Base-by-base conservation (phyloP, 1,140 invertebrate genomes). In the Heliconius hermathena region DNA sequence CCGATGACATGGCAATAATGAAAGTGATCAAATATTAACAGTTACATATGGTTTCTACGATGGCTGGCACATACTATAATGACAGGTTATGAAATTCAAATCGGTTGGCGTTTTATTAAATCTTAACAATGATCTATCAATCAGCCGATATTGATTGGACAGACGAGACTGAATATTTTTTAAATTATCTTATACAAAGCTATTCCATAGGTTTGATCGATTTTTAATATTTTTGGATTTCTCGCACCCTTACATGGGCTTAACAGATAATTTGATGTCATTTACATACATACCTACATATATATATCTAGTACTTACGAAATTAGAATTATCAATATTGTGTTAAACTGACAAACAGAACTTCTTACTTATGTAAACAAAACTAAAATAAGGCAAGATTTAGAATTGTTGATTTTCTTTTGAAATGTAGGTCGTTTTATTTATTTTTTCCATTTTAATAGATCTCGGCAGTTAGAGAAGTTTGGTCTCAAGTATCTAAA, bases 1-100 rank as follows among this genome's bases (percentile, higher is more conserved):
- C 33, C 81, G 82, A 89, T 91, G 91, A 91, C 83, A 78, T 77
- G 76, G 81, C 90, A 84, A 87, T 77, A 73, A 73, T 78, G 18
- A 57, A 73, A 49, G 60, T 66, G 29, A 66, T 66, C 60, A 66
- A 29, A 66, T 26, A 29, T 66, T 66, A 29, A 66, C 60, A 66
- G 60, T 66, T 66, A 26, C 60, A n/a, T 66, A 66, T 16, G 0
- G 22, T 26, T n/a, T 22, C n/a, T 11, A 66, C 26, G n/a, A 16
- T 6, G 3, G 26, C 60, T 26, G 22, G 60, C 22, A 66, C 13
- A 66, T 5, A 66, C 22, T 66, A 26, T 66, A 29, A 66, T 29
- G 60, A 66, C 60, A 66, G 60, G 22, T 66, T 66, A 66, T 66
- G 60, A 66, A 29, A 66, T 26, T 29, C 60, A 66, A 66, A 66